Conservation (phyloP, 2,113 vertebrate genomes). For the Meleagris gallopavo region DNA sequence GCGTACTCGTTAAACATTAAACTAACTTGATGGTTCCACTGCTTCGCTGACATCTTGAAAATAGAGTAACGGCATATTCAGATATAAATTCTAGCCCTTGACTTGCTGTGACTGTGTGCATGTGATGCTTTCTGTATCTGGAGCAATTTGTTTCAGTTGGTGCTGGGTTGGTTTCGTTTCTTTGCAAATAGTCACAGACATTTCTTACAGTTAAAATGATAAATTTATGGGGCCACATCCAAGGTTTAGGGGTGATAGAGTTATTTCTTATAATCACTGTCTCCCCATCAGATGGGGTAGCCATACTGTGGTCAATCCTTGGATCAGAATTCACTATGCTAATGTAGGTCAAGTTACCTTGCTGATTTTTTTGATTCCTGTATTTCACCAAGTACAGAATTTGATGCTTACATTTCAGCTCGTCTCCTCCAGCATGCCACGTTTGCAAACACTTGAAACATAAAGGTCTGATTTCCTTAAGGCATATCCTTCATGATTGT, state of each 20-base stretch:
- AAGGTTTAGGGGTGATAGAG: neutral
- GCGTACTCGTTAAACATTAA: neutral
- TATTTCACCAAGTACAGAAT: neutral
- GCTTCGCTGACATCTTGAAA: neutral
- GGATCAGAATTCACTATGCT: neutral
- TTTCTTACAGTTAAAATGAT: neutral
- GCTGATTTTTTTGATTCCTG: neutral
- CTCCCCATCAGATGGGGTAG: neutral
- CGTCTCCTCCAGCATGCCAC: neutral
- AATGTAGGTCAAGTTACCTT: neutral
- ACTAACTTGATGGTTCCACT: neutral
- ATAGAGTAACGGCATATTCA: neutral
- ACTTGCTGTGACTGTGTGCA: neutral
- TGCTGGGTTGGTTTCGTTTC: neutral
- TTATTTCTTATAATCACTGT: neutral
- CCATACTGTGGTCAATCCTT: neutral
- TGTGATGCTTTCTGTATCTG: neutral
- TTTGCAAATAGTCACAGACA: neutral
- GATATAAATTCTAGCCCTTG: neutral
- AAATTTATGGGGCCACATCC: neutral
- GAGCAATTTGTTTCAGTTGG: neutral
- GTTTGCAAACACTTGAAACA: neutral
- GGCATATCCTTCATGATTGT: neutral
- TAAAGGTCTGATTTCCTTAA: neutral
- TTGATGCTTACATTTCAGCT: neutral